Evolutionary conservation across 2,113 vertebrate species (phyloP), one percentile per base, ranked within the genome.

Genomic region (Pituophis catenifer): DNA sequence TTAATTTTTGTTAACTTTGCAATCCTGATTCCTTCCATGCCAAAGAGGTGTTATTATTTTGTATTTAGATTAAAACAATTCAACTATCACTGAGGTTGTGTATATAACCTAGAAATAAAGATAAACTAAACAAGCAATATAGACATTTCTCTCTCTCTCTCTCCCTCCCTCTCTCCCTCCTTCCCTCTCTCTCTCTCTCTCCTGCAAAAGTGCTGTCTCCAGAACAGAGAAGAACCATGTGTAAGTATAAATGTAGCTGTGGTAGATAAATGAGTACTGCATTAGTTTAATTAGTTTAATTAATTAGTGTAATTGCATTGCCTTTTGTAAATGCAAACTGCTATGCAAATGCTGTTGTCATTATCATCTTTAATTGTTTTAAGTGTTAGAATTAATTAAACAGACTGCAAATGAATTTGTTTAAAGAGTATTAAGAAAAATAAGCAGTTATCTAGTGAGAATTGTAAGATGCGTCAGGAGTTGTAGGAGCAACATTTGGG

Each of bases 201-300:
- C 54, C 59, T 65, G 12, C 48, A 70, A 92, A 88, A 44, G 7
- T 52, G n/a, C 52, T 55, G 24, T 55, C n/a, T 75, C 33, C 24
- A 33, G 53, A 89, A 29, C 13, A 13, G 52, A 59, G 8, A 24
- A 55, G 4, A 89, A 81, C 5, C 15, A 38, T 53, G 29, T 10
- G 57, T 89, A 58, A 85, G 85, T 58, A 59, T 89, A 19, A 81
- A 58, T 29, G 54, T 86, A 90, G 38, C 48, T 26, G 44, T 62
- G 44, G 88, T 86, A 57, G 92, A 86, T 93, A 86, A 86, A 90
- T 53, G 70, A 90, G 26, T 38, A 85, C 70, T 93, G 54, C 89
- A 86, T 93, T 93, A 93, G 44, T 86, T 93, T 75, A 90, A 90
- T 93, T 86, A 93, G 54, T 90, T 93, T 90, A 90, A 90, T 90